Conservation (phyloP, 2,888 invertebrate genomes). For the Dasysyrphus albostriatus region DNA sequence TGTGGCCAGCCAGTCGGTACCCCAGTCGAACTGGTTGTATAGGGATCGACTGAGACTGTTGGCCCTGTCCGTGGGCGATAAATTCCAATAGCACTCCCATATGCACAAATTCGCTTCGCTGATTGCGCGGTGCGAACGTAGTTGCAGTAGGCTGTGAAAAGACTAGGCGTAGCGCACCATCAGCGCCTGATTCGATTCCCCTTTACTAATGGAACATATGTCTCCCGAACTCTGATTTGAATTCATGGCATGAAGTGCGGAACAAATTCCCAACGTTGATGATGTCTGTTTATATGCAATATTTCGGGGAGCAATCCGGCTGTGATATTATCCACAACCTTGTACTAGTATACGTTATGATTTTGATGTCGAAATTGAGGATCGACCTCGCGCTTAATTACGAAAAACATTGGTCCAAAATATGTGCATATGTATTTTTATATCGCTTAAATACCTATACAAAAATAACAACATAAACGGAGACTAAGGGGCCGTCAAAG, state of each 20-base stretch:
- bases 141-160: conserved; percentile 35
- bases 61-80: conserved; percentile 73
- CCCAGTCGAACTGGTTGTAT: conserved; percentile 35
- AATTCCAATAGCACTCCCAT: conserved; percentile 74
- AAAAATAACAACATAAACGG: conserved; percentile 19
- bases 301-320: conserved; percentile 40
- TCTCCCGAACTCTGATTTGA: conserved; percentile 55
- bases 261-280: conserved; percentile 52
- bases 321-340: conserved; percentile 51
- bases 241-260: conserved; percentile 68
- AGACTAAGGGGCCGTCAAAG: conserved; percentile 17
- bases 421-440: background rate
- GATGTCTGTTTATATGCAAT: conserved; percentile 53
- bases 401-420: background rate
- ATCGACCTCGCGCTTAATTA: conserved; percentile 48
- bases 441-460: background rate
- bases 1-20: conserved; percentile 37
- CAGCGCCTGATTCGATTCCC: conserved; percentile 50
- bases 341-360: background rate
- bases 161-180: conserved; percentile 62
- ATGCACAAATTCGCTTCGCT: conserved; percentile 56
- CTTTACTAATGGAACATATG: conserved; percentile 10
- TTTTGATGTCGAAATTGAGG: conserved; percentile 12
- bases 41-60: conserved; percentile 33
- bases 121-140: conserved; percentile 56